Base-by-base conservation (phyloP, 2,113 vertebrate species). In the Nibea coibor region DNA sequence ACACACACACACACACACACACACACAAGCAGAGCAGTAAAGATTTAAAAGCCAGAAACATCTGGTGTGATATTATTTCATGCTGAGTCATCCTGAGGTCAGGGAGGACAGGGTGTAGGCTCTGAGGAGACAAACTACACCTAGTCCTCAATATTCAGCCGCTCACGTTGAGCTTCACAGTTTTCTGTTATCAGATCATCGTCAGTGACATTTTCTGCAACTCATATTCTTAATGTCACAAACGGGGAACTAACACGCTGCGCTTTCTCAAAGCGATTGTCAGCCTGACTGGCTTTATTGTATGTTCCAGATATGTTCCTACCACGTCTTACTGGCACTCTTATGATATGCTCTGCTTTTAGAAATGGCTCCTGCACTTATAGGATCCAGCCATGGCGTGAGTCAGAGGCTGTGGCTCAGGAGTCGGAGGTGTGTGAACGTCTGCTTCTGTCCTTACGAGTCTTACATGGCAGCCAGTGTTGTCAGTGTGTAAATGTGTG, bases 161-260 rank as follows among this genome's bases (percentile, higher is more conserved):
- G 31, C 51, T 65, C 56, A 61, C 19, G n/a, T 48, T 35, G 19
- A 57, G 12, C 26, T 16, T 67, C 61, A 47, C 47, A n/a, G 9
- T n/a, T 5, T 5, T 3, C 35, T 72, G 24, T 42, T 72, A 26
- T 73, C 69, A 69, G 22, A 58, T 76, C 10, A 62, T 47, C 58
- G 67, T 61, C 39, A 14, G 63, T 58, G 71, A 43, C n/a, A 3
- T 74, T 53, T 65, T 73, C 26, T 45, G 43, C 53, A 53, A 17
- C 48, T 31, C 26, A 2, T 58, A 4, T 63, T 47, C 57, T 68
- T 68, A 51, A 69, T 17, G 3, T 62, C 80, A 68, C 47, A 31
- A 63, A 62, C 1, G 0, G 35, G 4, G 35, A 48, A 26, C 54
- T 59, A 64, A 75, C 65, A 59, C 78, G 26, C 51, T 65, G 51